These are phyloP conservation scores for Menura novaehollandiae DNA, from an alignment of 2,113 vertebrate species.

Conservation along the genomic window DNA sequence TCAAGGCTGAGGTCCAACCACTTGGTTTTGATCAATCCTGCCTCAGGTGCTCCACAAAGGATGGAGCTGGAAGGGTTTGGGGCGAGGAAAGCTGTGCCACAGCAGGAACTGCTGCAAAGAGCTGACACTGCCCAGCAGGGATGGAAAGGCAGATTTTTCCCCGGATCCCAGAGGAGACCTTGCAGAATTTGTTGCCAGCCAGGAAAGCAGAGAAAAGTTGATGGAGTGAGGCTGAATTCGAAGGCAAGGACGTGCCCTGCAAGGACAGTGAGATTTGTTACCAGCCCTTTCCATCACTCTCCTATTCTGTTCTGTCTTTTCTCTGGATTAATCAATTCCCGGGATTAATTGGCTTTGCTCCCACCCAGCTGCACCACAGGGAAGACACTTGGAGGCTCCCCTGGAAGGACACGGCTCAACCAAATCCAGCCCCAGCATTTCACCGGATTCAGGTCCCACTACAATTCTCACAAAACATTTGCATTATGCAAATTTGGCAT, in stretches of 20 bases:
- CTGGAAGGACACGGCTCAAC: neutral
- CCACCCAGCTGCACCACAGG: fast-evolving
- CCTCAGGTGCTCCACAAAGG: neutral
- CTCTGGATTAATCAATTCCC: neutral
- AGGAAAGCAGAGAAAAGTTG: neutral
- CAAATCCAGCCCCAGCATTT: neutral
- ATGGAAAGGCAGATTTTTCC: neutral
- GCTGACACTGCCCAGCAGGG: fast-evolving
- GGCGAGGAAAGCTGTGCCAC: fast-evolving
- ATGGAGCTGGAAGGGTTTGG: neutral
- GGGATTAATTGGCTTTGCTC: neutral
- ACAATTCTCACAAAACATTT: neutral
- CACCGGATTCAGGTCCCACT: fast-evolving
- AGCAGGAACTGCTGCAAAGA: neutral
- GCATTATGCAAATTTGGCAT: conserved; percentile 48
- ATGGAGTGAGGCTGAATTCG: conserved; percentile 27
- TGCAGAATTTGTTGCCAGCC: neutral
- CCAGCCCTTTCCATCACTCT: neutral
- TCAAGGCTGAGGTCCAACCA: neutral
- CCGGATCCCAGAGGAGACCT: neutral
- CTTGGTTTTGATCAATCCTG: neutral
- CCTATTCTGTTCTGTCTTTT: neutral
- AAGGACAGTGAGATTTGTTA: conserved; percentile 23
- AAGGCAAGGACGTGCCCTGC: conserved; percentile 22
- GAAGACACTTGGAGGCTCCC: neutral